A percentile compares a stretch with the other conserved stretches of the same genome.
Evolutionary conservation across 2,888 invertebrate species (phyloP).

Genomic region (Linyphia triangularis): DNA sequence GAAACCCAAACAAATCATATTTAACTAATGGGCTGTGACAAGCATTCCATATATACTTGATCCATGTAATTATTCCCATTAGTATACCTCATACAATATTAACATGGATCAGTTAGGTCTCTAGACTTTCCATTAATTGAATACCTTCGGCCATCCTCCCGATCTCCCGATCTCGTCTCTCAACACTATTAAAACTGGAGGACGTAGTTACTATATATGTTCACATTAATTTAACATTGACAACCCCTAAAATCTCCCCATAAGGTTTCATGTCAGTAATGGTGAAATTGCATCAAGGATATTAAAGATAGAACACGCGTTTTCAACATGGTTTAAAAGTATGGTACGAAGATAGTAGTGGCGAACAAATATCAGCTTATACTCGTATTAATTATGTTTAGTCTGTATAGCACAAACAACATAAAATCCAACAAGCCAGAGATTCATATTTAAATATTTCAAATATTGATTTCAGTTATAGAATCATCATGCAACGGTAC

Average conservation of each 20-base stretch:
- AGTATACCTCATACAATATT: neutral
- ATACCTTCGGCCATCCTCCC: neutral
- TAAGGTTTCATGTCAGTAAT: too few species aligned
- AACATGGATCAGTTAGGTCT: neutral
- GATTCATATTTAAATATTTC: too few species aligned
- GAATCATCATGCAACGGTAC: too few species aligned
- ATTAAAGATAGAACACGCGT: too few species aligned
- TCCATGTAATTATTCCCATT: neutral
- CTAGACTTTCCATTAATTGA: neutral
- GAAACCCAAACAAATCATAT: constrained; percentile 87
- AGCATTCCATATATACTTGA: neutral
- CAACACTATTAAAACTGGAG: neutral
- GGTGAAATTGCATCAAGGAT: too few species aligned
- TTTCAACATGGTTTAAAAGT: too few species aligned
- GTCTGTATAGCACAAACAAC: too few species aligned
- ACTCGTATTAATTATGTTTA: too few species aligned
- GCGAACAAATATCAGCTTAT: too few species aligned
- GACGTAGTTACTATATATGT: neutral
- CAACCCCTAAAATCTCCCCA: neutral
- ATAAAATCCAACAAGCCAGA: too few species aligned
- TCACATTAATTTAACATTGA: neutral
- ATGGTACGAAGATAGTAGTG: too few species aligned
- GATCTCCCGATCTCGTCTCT: neutral
- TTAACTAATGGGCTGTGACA: neutral
- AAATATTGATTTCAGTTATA: too few species aligned